Percentiles rank a stretch among this genome's conserved stretches.
Conservation (phyloP, 1,140 invertebrate genomes). For the Monomorium pharaonis region DNA sequence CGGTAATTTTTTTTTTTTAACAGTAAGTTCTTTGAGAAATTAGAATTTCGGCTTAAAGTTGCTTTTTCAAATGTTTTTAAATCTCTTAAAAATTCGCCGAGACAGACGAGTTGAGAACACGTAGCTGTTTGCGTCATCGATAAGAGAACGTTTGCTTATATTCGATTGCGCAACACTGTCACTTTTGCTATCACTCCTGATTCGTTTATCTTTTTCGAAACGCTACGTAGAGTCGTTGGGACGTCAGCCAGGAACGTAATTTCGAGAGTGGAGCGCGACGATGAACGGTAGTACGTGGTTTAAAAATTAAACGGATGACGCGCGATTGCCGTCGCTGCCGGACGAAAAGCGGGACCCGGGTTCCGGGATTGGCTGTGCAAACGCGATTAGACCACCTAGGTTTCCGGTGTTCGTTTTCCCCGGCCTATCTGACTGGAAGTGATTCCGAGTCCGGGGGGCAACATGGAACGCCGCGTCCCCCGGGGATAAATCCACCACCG, state of each 20-base stretch:
- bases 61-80: background rate
- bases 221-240: constrained; percentile 12
- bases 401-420: background rate
- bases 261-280: constrained; percentile 55
- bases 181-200: background rate
- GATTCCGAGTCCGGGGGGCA: constrained; percentile 38
- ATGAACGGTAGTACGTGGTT: constrained; percentile 45
- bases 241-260: constrained; percentile 39
- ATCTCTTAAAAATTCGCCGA: background rate
- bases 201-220: background rate
- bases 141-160: background rate
- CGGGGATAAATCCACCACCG: constrained; percentile 9
- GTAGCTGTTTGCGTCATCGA: background rate
- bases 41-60: background rate
- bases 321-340: constrained; percentile 56
- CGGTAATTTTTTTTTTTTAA: background rate
- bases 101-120: background rate
- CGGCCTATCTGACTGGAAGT: constrained; percentile 50
- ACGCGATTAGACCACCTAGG: constrained; percentile 58
- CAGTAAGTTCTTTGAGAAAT: background rate
- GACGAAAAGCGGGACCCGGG: background rate
- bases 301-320: constrained; percentile 67
- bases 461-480: constrained; percentile 32
- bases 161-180: background rate
- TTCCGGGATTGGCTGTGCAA: constrained; percentile 53